Evolutionary conservation across 2,888 invertebrate genomes (phyloP).

Genomic region (Empis stercorea): DNA sequence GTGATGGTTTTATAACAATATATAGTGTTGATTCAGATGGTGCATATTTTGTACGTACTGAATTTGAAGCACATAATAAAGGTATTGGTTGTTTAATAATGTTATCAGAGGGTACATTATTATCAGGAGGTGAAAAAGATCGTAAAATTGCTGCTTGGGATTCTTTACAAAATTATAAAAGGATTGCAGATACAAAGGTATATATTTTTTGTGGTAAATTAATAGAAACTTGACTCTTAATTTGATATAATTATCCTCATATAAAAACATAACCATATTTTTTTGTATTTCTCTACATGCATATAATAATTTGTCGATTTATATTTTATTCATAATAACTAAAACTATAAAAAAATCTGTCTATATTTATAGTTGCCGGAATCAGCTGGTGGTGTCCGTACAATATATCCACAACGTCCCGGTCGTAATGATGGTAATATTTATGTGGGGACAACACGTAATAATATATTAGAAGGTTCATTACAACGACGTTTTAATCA

Average conservation of each 20-base stretch:
- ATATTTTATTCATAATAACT: too few species aligned
- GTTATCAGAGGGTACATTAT: slow-evolving; percentile 78
- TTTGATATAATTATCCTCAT: background rate
- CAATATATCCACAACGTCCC: slow-evolving; percentile 77
- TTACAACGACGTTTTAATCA: slow-evolving; percentile 77
- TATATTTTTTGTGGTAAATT: background rate
- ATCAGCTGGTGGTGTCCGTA: slow-evolving; percentile 75
- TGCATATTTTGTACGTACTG: slow-evolving; percentile 77
- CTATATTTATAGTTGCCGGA: slow-evolving; percentile 56
- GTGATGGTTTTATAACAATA: slow-evolving; percentile 81
- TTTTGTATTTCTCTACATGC: too few species aligned
- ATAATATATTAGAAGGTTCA: slow-evolving; percentile 82
- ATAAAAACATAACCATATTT: background rate
- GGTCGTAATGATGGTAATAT: slow-evolving; percentile 82
- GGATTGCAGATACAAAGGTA: slow-evolving; percentile 80
- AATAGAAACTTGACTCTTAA: background rate
- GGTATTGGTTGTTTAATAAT: slow-evolving; percentile 77
- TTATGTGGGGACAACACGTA: slow-evolving; percentile 80
- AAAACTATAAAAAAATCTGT: background rate
- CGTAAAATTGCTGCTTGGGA: slow-evolving; percentile 88
- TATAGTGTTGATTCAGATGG: slow-evolving; percentile 84
- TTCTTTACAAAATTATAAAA: slow-evolving; percentile 75
- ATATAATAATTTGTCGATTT: too few species aligned
- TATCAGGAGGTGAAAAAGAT: slow-evolving; percentile 84
- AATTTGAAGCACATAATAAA: slow-evolving; percentile 79